phyloP scores from a whole-genome alignment of 2,888 invertebrate species.

The Melanotus villosus region DNA sequence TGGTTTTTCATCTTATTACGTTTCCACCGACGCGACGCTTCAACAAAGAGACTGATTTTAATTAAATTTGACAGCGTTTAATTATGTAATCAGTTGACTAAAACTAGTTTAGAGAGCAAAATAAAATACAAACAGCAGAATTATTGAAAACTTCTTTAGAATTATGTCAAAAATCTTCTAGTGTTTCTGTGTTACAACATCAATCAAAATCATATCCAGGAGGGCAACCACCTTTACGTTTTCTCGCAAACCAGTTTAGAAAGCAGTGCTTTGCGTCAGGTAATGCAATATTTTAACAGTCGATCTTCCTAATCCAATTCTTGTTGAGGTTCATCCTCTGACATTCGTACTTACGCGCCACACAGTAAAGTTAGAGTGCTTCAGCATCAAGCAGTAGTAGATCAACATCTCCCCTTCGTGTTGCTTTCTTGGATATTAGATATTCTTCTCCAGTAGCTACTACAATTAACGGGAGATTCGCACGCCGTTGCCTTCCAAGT shows the following conservation, averaged over 20 bases:
- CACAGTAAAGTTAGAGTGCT: constrained; percentile 77
- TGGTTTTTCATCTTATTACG: too few species aligned
- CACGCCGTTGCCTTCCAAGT: constrained; percentile 79
- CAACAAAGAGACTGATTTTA: too few species aligned
- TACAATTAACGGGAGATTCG: constrained; percentile 65
- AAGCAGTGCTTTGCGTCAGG: constrained; percentile 76
- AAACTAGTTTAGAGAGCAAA: constrained; percentile 78
- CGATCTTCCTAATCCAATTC: background rate
- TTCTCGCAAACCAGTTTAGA: constrained; percentile 89
- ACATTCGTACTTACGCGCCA: constrained; percentile 86
- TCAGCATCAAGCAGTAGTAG: constrained; percentile 71
- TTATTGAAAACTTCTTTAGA: constrained; percentile 71
- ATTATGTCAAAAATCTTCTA: constrained; percentile 70
- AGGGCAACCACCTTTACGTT: constrained; percentile 74
- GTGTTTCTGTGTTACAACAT: constrained; percentile 73
- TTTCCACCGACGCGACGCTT: too few species aligned
- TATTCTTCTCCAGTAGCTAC: constrained; percentile 72
- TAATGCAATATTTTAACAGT: constrained; percentile 34
- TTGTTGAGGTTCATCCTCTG: constrained; percentile 80
- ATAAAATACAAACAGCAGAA: constrained; percentile 71
- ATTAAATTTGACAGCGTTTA: too few species aligned
- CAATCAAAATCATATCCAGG: constrained; percentile 78
- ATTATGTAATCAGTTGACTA: too few species aligned
- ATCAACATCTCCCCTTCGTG: constrained; percentile 85
- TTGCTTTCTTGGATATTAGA: constrained; percentile 83